A percentile compares a stretch with the other conserved stretches of the same genome.
Evolutionary conservation across 2,113 vertebrate genomes (phyloP).

Genomic region (Phyllostomus discolor): DNA sequence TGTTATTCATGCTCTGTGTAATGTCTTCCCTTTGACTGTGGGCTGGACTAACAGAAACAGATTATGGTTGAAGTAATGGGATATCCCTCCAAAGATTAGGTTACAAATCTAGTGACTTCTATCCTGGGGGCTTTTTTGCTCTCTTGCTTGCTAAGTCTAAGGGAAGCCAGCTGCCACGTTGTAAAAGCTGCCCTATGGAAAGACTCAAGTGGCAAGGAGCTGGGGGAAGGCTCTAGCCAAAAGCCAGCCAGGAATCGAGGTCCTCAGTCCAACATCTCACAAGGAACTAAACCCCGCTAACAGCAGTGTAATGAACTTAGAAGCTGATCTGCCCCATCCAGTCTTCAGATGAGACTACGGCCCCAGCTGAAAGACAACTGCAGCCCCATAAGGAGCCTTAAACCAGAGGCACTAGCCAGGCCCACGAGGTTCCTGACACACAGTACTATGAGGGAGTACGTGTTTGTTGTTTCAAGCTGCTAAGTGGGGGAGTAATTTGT

Average conservation of each 20-base stretch:
- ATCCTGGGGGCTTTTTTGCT: background rate
- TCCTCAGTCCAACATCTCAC: background rate
- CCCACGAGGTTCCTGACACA: background rate
- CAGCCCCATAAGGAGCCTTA: background rate
- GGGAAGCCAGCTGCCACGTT: background rate
- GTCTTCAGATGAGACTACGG: background rate
- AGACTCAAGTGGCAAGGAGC: background rate
- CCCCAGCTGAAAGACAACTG: background rate
- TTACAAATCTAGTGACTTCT: background rate
- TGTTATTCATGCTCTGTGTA: background rate
- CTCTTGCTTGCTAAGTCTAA: background rate
- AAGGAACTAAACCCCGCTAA: background rate
- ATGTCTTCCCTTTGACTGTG: background rate
- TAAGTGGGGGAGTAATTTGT: background rate
- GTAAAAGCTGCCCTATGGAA: background rate
- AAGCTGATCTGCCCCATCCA: background rate
- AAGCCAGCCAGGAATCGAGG: background rate
- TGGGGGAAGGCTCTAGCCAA: background rate
- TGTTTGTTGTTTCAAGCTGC: background rate
- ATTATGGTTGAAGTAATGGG: background rate
- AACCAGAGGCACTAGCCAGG: background rate
- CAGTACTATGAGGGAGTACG: background rate
- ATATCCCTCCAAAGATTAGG: background rate
- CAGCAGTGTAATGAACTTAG: background rate
- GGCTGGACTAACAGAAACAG: background rate